Base-by-base conservation (phyloP, 1,140 invertebrate genomes). In the Drosophila pachea region DNA sequence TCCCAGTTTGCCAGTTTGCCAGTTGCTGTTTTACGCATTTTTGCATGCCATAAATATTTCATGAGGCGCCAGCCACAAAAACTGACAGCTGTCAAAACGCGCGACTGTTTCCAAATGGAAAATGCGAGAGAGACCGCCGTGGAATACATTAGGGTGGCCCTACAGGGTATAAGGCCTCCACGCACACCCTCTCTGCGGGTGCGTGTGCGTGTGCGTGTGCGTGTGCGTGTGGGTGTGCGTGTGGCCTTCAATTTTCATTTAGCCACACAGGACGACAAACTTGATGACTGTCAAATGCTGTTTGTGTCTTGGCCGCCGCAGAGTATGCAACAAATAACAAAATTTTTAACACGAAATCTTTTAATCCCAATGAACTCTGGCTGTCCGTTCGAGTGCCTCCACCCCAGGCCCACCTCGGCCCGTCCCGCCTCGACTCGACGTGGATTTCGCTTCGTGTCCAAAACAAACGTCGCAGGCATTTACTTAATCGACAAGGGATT, bases 401-500 rank as follows among this genome's bases (percentile, higher is more conserved):
- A 56, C 38, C 38, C 53, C n/a, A n/a, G n/a, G n/a, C n/a, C n/a
- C n/a, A n/a, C 45, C 54, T 79, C 73, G 76, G 50, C 73, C 66
- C 55, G 62, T 58, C 36, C 6, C 66, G 12, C 6, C 40, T 7
- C 55, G 71, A 59, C 33, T 55, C 32, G 68, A 62, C 56, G 48
- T 53, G 65, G 52, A 42, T 56, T 56, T 22, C 55, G 52, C 38
- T 14, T 50, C 53, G 31, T 73, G 60, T 69, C 61, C 67, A 61
- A 73, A 79, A 84, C 76, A 84, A 84, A 84, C 81, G 76, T 84
- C 78, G 77, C 82, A 81, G 74, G 84, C 84, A 84, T 87, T 87
- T 87, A 84, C 84, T 87, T 87, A 87, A 87, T 87, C 84, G 84
- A 87, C 84, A 87, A 73, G 84, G 84, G 84, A 87, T 87, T 87